Evolutionary conservation across 2,797 vertebrate genomes (phyloP).

Genomic region (Megalops cyprinoides): DNA sequence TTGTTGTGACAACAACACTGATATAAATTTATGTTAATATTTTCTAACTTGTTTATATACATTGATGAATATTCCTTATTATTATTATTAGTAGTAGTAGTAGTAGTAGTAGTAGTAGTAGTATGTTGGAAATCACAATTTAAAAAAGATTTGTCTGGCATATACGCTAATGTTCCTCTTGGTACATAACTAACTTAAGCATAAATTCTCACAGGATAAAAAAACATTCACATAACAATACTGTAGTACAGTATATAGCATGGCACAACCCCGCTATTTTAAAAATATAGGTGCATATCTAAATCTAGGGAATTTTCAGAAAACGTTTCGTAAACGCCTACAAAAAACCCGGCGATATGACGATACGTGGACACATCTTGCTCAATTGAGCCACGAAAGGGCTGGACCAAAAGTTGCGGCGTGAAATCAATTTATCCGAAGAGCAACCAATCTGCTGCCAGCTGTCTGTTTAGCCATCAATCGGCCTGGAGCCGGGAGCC

Average conservation of each 20-base stretch:
- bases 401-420: conserved; percentile 62
- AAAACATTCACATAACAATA: neutral
- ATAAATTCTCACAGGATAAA: neutral
- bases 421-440: conserved; percentile 70
- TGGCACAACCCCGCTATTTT: neutral
- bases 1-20: neutral
- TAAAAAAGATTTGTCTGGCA: no score
- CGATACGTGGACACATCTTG: neutral
- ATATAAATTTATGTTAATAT: no score
- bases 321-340: neutral
- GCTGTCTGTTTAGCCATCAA: conserved; percentile 55
- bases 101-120: neutral
- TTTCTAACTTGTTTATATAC: no score
- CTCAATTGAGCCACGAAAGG: conserved; percentile 45
- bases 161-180: no score
- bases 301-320: neutral
- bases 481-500: conserved; percentile 45
- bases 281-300: neutral
- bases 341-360: neutral
- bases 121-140: neutral
- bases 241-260: neutral
- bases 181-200: neutral
- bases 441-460: conserved; percentile 63
- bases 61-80: no score
- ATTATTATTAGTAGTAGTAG: neutral